Conservation (phyloP, 1,140 invertebrate genomes). For the Saccostrea cuccullata region DNA sequence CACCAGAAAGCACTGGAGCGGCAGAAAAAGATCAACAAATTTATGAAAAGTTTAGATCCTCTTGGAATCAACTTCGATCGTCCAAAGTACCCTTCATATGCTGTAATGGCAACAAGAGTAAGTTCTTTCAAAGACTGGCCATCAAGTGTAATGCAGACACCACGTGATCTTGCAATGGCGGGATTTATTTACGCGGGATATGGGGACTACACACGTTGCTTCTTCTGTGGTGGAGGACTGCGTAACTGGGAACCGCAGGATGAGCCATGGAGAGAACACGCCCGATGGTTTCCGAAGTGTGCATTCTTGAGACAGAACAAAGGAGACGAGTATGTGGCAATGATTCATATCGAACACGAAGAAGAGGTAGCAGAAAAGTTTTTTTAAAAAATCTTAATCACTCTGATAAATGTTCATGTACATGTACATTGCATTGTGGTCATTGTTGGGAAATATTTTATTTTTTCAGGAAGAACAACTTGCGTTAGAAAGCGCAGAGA, state of each 20-base stretch:
- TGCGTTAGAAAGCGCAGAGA: no score
- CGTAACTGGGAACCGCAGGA: slow-evolving; percentile 86
- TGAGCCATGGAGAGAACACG: slow-evolving; percentile 88
- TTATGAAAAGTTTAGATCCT: background rate
- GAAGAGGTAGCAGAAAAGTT: no score
- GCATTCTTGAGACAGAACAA: slow-evolving; percentile 87
- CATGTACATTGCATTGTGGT: no score
- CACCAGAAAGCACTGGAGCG: background rate
- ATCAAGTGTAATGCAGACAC: slow-evolving; percentile 81
- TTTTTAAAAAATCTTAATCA: no score
- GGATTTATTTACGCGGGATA: slow-evolving; percentile 92
- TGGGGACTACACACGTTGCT: slow-evolving; percentile 81
- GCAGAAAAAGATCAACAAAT: background rate
- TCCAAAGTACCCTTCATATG: slow-evolving; percentile 67
- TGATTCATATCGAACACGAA: background rate
- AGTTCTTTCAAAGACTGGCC: slow-evolving; percentile 83
- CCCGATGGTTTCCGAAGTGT: slow-evolving; percentile 82
- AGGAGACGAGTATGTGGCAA: slow-evolving; percentile 80
- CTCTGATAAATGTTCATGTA: no score
- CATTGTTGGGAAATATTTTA: no score
- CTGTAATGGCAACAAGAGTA: slow-evolving; percentile 84
- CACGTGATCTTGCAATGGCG: slow-evolving; percentile 89
- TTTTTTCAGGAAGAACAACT: no score
- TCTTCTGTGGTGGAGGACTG: slow-evolving; percentile 88
- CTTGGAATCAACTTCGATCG: slow-evolving; percentile 60